Percentiles rank a stretch among this genome's conserved stretches.
These are phyloP conservation scores for Emmelina monodactyla DNA, from an alignment of 2,888 invertebrate genomes.

Conservation along the genomic window DNA sequence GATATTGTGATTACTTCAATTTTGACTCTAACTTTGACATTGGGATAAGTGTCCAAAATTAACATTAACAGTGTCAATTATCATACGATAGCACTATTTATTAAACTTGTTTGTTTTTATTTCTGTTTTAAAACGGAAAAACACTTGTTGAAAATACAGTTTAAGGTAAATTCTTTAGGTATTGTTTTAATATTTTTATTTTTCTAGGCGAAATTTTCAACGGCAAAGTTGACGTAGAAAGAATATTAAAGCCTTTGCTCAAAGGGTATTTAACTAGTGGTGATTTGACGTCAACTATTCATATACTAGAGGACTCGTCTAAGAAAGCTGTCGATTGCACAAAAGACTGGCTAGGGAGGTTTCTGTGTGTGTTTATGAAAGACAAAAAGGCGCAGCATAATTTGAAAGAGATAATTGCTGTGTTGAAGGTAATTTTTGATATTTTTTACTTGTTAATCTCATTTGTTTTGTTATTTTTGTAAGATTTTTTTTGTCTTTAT, in stretches of 20 bases:
- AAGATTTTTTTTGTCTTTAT: too few relatives aligned
- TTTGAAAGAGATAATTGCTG: conserved; percentile 33
- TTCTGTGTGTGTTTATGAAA: conserved; percentile 55
- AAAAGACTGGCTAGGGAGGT: conserved; percentile 65
- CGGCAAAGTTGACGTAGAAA: conserved; percentile 57
- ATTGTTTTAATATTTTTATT: too few relatives aligned
- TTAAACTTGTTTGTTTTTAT: too few relatives aligned
- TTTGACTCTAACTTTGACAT: too few relatives aligned
- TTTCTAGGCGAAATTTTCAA: conserved; percentile 48
- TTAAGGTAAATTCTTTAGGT: not conserved
- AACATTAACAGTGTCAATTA: too few relatives aligned
- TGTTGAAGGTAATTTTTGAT: conserved; percentile 55
- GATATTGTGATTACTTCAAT: too few relatives aligned
- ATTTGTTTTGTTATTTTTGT: too few relatives aligned
- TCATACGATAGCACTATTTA: too few relatives aligned
- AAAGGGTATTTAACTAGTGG: conserved; percentile 51
- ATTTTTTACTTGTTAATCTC: too few relatives aligned
- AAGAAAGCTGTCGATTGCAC: conserved; percentile 41
- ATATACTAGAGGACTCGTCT: conserved; percentile 52
- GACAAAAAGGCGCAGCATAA: conserved; percentile 46
- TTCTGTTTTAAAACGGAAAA: too few relatives aligned
- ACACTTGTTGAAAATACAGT: too few relatives aligned
- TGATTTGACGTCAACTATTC: conserved; percentile 49
- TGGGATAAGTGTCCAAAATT: too few relatives aligned
- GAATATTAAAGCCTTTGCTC: conserved; percentile 50